Base-by-base conservation (phyloP, 2,888 invertebrate genomes). In the Metopia argyrocephala region DNA sequence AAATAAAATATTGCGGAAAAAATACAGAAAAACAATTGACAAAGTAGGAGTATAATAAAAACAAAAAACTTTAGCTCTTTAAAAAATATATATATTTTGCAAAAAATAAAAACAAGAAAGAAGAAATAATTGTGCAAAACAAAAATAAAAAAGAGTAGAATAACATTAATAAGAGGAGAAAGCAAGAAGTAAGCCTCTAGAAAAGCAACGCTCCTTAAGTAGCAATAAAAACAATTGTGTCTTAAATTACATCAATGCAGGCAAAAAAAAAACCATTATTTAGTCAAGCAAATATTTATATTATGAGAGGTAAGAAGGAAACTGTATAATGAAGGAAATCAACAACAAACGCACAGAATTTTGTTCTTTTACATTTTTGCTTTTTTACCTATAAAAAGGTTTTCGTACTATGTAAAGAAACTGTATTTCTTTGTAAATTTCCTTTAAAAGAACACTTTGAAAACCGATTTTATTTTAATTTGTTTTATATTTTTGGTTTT, bases 1-100 rank as follows among this genome's bases (percentile, higher is more conserved):
- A 54, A 61, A 78, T 46, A 20, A 59, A 61, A 9, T 64, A 59
- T 52, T 38, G 57, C 21, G 15, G 5, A n/a, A 45, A 62, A 54
- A 62, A 56, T 21, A 38, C 5, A 31, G n/a, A 45, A 38, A 59
- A 38, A 6, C 20, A 48, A 48, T 9, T 38, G 31, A 48, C 3
- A 12, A 45, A 25, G 31, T 20, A 28, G 62, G 12, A 0, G 0
- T 9, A 38, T 12, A 38, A 38, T 38, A 12, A 38, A 38, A 38
- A 7, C 45, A 57, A 70, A 66, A 52, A 66, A 79, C 65, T 75
- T 70, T 62, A 70, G 38, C 70, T 74, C 54, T 65, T 56, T 20
- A 75, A 59, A 70, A 79, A 56, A 78, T 28, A 38, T 3, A 52
- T 45, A 65, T n/a, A 64, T 21, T 21, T n/a, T 23, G 18, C 52